These are phyloP conservation scores for Andinoacara biseriatus DNA, from an alignment of 2,113 vertebrate genomes.

Conservation along the genomic window DNA sequence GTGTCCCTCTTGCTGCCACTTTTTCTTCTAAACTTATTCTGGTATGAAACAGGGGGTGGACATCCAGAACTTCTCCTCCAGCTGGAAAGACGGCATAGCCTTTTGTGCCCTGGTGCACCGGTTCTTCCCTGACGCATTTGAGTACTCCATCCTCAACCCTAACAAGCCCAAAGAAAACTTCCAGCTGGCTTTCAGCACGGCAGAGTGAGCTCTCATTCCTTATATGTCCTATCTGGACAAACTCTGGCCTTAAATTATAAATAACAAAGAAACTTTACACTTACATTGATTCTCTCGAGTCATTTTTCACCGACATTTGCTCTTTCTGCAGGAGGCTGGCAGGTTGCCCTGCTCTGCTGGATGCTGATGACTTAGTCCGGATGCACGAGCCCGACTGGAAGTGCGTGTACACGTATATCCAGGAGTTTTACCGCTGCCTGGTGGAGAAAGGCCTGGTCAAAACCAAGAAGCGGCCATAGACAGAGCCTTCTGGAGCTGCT, in stretches of 20 bases:
- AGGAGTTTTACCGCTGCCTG: conserved; percentile 98
- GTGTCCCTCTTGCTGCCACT: not conserved
- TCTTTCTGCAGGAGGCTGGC: conserved; percentile 87
- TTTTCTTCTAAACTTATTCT: not conserved
- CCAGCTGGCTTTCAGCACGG: conserved; percentile 92
- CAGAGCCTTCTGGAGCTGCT: not conserved
- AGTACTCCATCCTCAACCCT: conserved; percentile 91
- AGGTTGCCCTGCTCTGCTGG: conserved; percentile 95
- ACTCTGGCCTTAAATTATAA: not conserved
- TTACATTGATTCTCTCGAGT: conserved; percentile 18
- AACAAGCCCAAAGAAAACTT: conserved; percentile 93
- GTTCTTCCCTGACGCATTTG: conserved; percentile 96
- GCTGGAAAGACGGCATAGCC: conserved; percentile 97
- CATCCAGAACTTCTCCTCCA: conserved; percentile 98
- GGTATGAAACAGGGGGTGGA: conserved; percentile 84
- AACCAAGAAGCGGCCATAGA: conserved; percentile 90
- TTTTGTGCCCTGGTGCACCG: conserved; percentile 97
- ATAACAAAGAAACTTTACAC: conserved; percentile 12
- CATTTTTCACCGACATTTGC: conserved; percentile 10
- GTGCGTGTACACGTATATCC: conserved; percentile 99
- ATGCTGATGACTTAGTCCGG: conserved; percentile 95
- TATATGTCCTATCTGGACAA: conserved; percentile 25
- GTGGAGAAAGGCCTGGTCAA: conserved; percentile 99
- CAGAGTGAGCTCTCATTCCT: conserved; percentile 86
- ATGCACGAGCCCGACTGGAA: conserved; percentile 99